Percentiles rank a stretch among this genome's conserved stretches.
Evolutionary conservation across 2,797 vertebrate species (phyloP).

Genomic region (Poeciliopsis paucimaculata): DNA sequence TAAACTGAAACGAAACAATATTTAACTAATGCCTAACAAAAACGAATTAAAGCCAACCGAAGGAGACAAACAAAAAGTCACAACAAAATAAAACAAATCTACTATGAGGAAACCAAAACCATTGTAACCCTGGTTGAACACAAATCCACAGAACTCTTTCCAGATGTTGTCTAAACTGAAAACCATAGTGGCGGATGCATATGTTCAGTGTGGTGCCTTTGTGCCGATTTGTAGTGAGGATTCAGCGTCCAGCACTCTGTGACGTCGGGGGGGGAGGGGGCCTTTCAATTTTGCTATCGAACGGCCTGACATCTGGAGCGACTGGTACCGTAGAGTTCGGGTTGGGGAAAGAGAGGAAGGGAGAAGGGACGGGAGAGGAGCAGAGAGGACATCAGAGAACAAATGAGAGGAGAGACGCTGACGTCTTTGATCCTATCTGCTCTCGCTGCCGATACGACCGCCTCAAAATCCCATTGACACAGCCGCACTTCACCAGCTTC

Average conservation of each 20-base stretch:
- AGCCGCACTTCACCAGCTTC: constrained; percentile 55
- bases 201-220: not conserved
- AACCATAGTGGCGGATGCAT: not conserved
- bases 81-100: too few relatives aligned
- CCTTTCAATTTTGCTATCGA: not conserved
- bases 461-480: constrained; percentile 64
- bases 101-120: too few relatives aligned
- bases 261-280: not conserved
- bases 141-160: not conserved
- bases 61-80: too few relatives aligned
- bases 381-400: constrained; percentile 60
- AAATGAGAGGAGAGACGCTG: constrained; percentile 70
- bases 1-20: too few relatives aligned
- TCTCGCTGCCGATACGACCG: constrained; percentile 72
- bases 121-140: not conserved
- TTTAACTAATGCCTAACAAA: too few relatives aligned
- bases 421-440: constrained; percentile 78
- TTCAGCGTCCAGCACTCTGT: not conserved
- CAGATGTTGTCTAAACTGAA: not conserved
- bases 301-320: not conserved
- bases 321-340: constrained; percentile 12
- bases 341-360: constrained; percentile 43
- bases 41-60: too few relatives aligned
- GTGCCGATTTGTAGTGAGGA: not conserved
- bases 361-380: constrained; percentile 36